Evolutionary conservation across 1,140 invertebrate genomes (phyloP), one percentile per base, ranked within the genome.

Genomic region (Leptinotarsa undecemlineata): DNA sequence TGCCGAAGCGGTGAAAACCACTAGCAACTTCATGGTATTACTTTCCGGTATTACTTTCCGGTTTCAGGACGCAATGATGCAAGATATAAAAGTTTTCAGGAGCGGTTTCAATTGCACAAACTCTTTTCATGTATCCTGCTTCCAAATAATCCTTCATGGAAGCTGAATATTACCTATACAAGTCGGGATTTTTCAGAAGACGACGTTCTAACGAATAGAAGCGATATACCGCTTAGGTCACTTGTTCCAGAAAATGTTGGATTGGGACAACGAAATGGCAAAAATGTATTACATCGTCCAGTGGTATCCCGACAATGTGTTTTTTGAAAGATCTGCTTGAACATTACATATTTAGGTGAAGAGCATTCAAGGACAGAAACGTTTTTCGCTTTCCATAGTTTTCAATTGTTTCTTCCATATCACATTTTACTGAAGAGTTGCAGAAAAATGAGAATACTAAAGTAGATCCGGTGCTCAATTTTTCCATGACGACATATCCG

Each of bases 81-180:
- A 83, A 81, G 33, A 42, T 11, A 86, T 42, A 73, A 85, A 84
- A 79, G 68, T 72, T 20, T 48, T 66, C 20, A 48, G 13, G 14
- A 20, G 8, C 72, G 61, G 73, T 15, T 5, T 5, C n/a, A 66
- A 20, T 6, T n/a, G 21, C 78, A 79, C 76, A 69, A 84, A 80
- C 8, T 79, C 80, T 70, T 83, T 64, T 26, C 5, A 26, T 26
- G 8, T 33, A 33, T 11, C 33, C 33, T 33, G 6, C 33, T 3
- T 75, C 61, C 11, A 67, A 26, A 73, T 86, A 87, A 74, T 86
- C 85, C 47, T 81, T 42, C 47, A 87, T 82, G 70, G 85, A 84
- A 73, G 80, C 63, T 6, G 48, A 33, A 74, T 85, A 83, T 20
- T 64, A 3, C 20, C 64, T 14, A 71, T 82, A 79, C 26, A 85